Conservation (phyloP, 2,888 invertebrate genomes). For the Clostera curtula region DNA sequence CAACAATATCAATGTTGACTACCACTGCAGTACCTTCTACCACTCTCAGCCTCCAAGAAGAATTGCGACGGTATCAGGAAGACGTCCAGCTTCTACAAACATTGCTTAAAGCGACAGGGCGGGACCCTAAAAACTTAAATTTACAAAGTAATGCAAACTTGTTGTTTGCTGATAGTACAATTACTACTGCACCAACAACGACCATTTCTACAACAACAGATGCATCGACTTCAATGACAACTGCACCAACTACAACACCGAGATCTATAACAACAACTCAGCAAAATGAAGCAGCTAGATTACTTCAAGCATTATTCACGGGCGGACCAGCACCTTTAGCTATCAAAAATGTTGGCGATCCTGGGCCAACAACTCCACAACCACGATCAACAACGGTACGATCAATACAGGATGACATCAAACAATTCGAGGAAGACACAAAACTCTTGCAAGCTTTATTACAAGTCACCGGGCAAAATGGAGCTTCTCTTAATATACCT, state of each 20-base stretch:
- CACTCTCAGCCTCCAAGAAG: conserved; percentile 36
- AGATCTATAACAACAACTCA: conserved; percentile 16
- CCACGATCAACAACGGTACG: conserved; percentile 43
- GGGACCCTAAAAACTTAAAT: conserved; percentile 57
- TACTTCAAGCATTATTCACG: conserved; percentile 50
- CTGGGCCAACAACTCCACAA: conserved; percentile 21
- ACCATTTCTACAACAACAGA: conserved; percentile 17
- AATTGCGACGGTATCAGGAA: conserved; percentile 43
- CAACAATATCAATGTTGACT: conserved; percentile 21
- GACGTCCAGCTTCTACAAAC: conserved; percentile 40
- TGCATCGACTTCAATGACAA: conserved; percentile 18
- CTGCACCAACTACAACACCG: conserved; percentile 19
- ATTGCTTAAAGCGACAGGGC: conserved; percentile 44
- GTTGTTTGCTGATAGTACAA: conserved; percentile 19
- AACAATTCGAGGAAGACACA: conserved; percentile 64
- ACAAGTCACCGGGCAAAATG: conserved; percentile 60
- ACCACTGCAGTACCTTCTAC: conserved; percentile 26
- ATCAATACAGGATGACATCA: conserved; percentile 61
- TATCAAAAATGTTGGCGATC: conserved; percentile 25
- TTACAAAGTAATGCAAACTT: conserved; percentile 29
- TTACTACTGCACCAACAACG: conserved; percentile 15
- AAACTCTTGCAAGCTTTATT: conserved; percentile 59
- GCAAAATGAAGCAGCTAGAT: conserved; percentile 36
- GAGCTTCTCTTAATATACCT: conserved; percentile 52
- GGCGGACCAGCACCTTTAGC: conserved; percentile 35